A percentile compares a stretch with the other conserved stretches of the same genome.
These are phyloP conservation scores for Syrmaticus mikado DNA, from an alignment of 2,113 vertebrate species.

Conservation along the genomic window DNA sequence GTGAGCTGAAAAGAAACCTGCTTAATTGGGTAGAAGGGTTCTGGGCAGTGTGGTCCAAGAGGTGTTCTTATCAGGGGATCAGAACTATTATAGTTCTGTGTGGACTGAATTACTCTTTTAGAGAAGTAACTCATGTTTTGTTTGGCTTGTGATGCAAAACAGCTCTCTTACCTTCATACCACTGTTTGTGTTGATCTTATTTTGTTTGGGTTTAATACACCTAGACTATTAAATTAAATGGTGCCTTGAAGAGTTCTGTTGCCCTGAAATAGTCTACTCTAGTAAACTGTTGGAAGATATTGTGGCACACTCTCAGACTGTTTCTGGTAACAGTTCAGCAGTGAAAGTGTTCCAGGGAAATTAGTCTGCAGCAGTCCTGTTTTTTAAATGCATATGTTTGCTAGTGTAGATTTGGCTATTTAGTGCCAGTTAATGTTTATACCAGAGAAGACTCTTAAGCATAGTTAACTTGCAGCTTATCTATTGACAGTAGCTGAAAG, in stretches of 20 bases:
- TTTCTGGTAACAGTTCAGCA: background rate
- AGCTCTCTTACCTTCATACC: background rate
- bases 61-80: background rate
- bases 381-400: background rate
- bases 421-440: background rate
- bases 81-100: background rate
- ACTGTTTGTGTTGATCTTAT: background rate
- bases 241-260: background rate
- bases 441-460: background rate
- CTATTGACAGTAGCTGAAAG: background rate
- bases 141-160: background rate
- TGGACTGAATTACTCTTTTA: background rate
- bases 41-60: background rate
- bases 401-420: background rate
- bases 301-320: background rate
- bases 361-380: background rate
- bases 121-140: background rate
- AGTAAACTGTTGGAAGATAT: background rate
- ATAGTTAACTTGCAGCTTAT: background rate
- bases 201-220: background rate
- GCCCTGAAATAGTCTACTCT: background rate
- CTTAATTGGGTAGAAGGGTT: background rate
- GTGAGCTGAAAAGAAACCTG: constrained; percentile 39
- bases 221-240: background rate
- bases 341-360: background rate